A percentile compares a stretch with the other conserved stretches of the same genome.
phyloP scores from a whole-genome alignment of 2,888 invertebrate genomes.

The Acrobasis suavella region DNA sequence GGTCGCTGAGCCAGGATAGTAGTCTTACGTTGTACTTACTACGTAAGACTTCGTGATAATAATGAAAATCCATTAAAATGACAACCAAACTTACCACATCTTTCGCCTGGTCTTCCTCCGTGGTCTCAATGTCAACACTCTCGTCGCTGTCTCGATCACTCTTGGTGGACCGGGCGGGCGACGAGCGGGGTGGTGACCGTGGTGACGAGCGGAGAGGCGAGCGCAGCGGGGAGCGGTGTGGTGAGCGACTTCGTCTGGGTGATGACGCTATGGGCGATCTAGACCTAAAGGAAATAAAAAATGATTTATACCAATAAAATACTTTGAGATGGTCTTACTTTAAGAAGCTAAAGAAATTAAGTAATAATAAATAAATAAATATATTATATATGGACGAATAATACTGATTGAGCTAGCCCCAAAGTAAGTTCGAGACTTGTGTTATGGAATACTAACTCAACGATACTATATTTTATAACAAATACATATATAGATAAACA shows the following conservation, averaged over 20 bases:
- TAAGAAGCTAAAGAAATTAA: no score
- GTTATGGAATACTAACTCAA: no score
- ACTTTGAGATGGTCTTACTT: no score
- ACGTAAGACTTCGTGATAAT: neutral
- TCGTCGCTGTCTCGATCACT: conserved; percentile 89
- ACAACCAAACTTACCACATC: conserved; percentile 59
- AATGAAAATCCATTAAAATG: neutral
- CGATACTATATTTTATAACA: no score
- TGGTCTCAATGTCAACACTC: conserved; percentile 93
- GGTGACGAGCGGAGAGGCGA: conserved; percentile 51
- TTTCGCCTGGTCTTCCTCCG: conserved; percentile 85
- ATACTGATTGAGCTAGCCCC: no score
- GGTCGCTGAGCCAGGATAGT: no score
- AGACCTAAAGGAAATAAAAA: neutral
- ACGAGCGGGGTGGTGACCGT: conserved; percentile 55
- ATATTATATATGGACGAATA: no score
- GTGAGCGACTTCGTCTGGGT: conserved; percentile 52
- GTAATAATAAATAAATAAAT: no score
- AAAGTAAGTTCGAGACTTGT: no score
- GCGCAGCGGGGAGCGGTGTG: conserved; percentile 53
- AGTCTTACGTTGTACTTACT: neutral
- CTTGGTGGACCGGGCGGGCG: conserved; percentile 58
- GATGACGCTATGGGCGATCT: conserved; percentile 60
- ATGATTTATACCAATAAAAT: neutral
- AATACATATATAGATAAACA: no score